Base-by-base conservation (phyloP, 2,113 vertebrate genomes). In the Parus major region DNA sequence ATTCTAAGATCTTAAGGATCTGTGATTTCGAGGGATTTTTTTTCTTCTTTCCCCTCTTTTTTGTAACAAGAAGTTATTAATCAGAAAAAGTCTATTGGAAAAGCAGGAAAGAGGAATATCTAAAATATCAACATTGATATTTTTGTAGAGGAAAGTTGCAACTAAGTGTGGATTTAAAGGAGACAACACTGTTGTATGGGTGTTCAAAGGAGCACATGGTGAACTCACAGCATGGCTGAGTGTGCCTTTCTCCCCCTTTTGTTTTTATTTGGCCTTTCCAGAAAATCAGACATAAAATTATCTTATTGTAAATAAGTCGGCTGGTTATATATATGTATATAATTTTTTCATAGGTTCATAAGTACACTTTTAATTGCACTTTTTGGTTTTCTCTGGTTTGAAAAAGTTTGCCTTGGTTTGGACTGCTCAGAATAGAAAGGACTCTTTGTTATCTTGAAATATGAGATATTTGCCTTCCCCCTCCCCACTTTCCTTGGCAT, bases 1-100 rank as follows among this genome's bases (percentile, higher is more conserved):
- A 66, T 86, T 86, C 23, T 24, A 33, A 73, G 41, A 57, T 55
- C 18, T 59, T 46, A 33, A 65, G 46, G 28, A 46, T 24, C 29
- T 55, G 55, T 11, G 18, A 29, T 81, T 73, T 57, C 29, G 50
- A 69, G 52, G 16, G 1, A 27, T 29, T n/a, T 79, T 47, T 78
- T 81, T 50, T 21, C 18, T 19, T 23, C 2, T 10, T 16, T 3
- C 4, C 5, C 3, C 1, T 1, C 5, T 12, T 10, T 28, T 56
- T 66, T 68, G 29, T 42, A 8, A 19, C 27, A 28, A 49, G 6
- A 63, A 35, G 9, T 35, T 88, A 16, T 42, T 65, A 41, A 57
- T 57, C 18, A 35, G 36, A 68, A 77, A 31, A 79, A 15, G 3
- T 46, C 15, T 80, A 6, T 28, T 64, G n/a, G 64, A 86, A 80